Evolutionary conservation across 2,113 vertebrate species (phyloP).

Genomic region (Columba janthina): DNA sequence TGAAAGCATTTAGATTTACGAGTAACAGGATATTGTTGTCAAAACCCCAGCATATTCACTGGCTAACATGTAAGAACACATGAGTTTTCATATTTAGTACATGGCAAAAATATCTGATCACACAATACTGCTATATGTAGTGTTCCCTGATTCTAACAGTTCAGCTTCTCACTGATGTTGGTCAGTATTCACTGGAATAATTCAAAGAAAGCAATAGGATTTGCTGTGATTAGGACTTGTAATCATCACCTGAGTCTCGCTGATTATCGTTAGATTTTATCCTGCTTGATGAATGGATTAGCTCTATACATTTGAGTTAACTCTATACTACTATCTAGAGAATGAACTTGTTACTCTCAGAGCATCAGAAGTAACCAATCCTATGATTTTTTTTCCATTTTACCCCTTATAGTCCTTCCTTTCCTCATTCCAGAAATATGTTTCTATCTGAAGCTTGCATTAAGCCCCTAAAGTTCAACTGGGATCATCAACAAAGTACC

Average conservation of each 20-base stretch:
- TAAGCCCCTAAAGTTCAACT: not conserved
- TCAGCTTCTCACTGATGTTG: not conserved
- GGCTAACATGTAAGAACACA: not conserved
- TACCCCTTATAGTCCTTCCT: not conserved
- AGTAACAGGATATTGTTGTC: not conserved
- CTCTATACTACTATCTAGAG: not conserved
- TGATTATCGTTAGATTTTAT: not conserved
- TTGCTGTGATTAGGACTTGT: not conserved
- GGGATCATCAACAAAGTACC: not conserved
- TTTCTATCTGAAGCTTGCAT: not conserved
- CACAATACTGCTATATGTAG: not conserved
- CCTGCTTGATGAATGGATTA: not conserved
- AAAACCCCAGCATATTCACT: not conserved
- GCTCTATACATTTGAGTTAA: not conserved
- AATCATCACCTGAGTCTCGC: not conserved
- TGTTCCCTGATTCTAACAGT: not conserved
- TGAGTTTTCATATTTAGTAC: not conserved
- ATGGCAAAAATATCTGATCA: not conserved
- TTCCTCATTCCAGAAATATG: not conserved
- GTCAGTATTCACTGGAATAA: not conserved
- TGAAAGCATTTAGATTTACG: not conserved
- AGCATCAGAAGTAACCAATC: not conserved
- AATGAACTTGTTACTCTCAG: not conserved
- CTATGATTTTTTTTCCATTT: not conserved
- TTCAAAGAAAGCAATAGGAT: not conserved